Evolutionary conservation across 2,888 invertebrate species (phyloP), one percentile per base, ranked within the genome.

Genomic region (Clistopyga incitator): DNA sequence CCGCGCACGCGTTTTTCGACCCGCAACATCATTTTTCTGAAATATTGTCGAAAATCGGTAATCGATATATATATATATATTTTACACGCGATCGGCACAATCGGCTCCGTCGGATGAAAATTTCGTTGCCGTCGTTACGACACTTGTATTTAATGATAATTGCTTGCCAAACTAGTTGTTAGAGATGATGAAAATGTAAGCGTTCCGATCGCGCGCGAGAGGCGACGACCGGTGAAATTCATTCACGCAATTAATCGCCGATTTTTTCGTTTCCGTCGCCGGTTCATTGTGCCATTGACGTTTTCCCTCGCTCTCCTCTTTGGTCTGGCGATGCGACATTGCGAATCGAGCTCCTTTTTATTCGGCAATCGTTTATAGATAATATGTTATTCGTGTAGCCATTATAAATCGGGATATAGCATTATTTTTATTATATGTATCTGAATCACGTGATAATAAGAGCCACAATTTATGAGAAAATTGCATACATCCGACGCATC

Each of bases 321-420:
- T 71, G 79, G 87, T 88, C 88, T 84, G 88, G 87, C 87, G 88
- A 87, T 87, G 88, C 84, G 83, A n/a, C n/a, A n/a, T n/a, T n/a
- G 84, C 81, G 84, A 82, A 78, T 83, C 84, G 84, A 86, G 85
- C 18, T 64, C 64, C 34, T 64, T 38, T 64, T 38, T 64, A 86
- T 88, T 85, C 85, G 87, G 88, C 88, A 87, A 89, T 89, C 87
- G 88, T 88, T 86, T 29, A 89, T 89, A 74, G 65, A 78, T 77
- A 87, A 86, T 87, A 88, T 85, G 87, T 89, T 88, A 88, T 86
- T 84, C 86, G 87, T 87, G 86, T 88, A 89, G 88, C 85, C 88
- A 88, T 88, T 88, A 81, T 65, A 83, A 87, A 85, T 87, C 85
- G 86, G 86, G 84, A 84, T 82, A 86, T 84, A 86, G 86, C 86